Conservation (phyloP, 1,140 invertebrate genomes). For the Anoplophora glabripennis region DNA sequence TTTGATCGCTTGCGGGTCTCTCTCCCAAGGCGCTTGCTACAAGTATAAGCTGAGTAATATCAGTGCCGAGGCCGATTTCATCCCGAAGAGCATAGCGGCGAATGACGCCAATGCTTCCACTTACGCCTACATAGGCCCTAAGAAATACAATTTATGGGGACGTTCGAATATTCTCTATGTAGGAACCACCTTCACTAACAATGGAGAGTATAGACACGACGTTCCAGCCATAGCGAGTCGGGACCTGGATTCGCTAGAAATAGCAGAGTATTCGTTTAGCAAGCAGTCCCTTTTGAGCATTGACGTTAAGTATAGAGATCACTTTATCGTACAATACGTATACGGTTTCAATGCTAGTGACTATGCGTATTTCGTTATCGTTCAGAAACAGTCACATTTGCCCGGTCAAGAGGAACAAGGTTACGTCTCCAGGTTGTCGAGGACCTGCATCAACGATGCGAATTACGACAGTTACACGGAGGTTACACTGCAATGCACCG, state of each 20-base stretch:
- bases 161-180: conserved; percentile 85
- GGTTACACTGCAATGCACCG: conserved; percentile 82
- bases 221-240: conserved; percentile 90
- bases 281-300: conserved; percentile 86
- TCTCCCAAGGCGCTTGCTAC: conserved; percentile 83
- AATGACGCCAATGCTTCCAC: conserved; percentile 90
- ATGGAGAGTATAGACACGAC: conserved; percentile 88
- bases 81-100: conserved; percentile 79
- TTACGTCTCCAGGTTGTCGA: conserved; percentile 83
- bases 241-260: conserved; percentile 71
- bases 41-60: conserved; percentile 84
- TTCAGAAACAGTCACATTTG: conserved; percentile 88
- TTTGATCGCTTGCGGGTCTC: conserved; percentile 84
- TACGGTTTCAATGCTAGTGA: conserved; percentile 94
- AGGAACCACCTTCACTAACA: conserved; percentile 90
- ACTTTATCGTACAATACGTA: conserved; percentile 91
- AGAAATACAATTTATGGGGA: conserved; percentile 75
- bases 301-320: conserved; percentile 91
- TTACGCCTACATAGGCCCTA: conserved; percentile 91
- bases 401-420: conserved; percentile 84
- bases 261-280: conserved; percentile 80
- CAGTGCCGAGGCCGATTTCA: conserved; percentile 68
- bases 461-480: conserved; percentile 96
- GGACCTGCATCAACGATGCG: conserved; percentile 90
- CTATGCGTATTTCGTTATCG: conserved; percentile 93